Evolutionary conservation across 1,140 invertebrate species (phyloP).

Genomic region (Lasioglossum albipes): DNA sequence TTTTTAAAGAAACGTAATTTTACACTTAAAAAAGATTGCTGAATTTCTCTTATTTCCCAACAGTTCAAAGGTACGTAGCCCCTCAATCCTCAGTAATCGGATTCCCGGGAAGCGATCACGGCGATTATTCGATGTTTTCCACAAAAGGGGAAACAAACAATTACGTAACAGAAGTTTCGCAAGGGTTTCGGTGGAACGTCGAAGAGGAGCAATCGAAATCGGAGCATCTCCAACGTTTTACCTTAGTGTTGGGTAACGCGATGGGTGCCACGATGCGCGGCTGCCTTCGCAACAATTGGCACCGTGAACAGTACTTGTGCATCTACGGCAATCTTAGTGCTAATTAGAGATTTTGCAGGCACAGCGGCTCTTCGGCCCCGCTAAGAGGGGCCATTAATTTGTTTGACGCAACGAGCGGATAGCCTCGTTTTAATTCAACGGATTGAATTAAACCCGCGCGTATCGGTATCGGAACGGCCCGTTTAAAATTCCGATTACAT

Average conservation of each 20-base stretch:
- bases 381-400: conserved; percentile 52
- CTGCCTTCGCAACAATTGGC: conserved; percentile 64
- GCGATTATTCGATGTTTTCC: too few species aligned
- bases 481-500: neutral
- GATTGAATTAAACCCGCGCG: conserved; percentile 7
- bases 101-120: too few species aligned
- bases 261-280: conserved; percentile 5
- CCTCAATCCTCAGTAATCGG: too few species aligned
- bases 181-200: neutral
- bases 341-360: conserved; percentile 51
- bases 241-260: conserved; percentile 40
- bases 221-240: conserved; percentile 23
- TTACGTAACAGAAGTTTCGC: conserved; percentile 4
- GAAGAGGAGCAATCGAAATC: neutral
- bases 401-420: conserved; percentile 43
- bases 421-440: conserved; percentile 13
- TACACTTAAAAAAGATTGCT: too few species aligned
- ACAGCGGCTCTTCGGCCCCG: neutral
- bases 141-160: too few species aligned
- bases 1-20: too few species aligned
- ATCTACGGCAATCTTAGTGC: conserved; percentile 52
- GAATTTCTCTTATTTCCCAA: too few species aligned
- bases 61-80: too few species aligned
- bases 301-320: conserved; percentile 43
- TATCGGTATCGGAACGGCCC: neutral